Conservation (phyloP, 2,888 invertebrate species). For the Aphrophora alni region DNA sequence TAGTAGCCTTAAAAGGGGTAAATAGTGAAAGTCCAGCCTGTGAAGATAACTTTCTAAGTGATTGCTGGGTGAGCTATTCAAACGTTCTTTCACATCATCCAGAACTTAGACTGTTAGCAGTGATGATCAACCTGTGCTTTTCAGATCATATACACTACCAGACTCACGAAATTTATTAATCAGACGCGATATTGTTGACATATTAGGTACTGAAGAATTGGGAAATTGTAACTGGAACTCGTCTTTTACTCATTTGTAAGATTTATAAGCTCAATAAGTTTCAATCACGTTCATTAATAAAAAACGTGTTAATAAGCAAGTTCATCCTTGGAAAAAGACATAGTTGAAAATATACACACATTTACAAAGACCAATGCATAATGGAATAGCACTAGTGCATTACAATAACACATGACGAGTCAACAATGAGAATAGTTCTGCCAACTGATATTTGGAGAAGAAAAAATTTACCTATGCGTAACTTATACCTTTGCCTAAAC, state of each 20-base stretch:
- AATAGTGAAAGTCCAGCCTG: conserved; percentile 18
- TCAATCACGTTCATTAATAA: neutral
- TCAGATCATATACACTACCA: conserved; percentile 27
- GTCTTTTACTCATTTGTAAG: neutral
- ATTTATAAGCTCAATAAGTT: neutral
- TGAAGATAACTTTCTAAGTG: conserved; percentile 27
- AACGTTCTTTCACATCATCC: conserved; percentile 24
- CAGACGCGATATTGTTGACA: neutral
- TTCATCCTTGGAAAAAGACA: neutral
- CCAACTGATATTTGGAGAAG: neutral
- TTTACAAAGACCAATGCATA: neutral
- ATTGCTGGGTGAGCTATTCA: conserved; percentile 11
- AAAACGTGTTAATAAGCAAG: too few species aligned
- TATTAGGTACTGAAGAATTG: neutral
- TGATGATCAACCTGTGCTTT: conserved; percentile 15
- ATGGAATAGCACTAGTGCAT: neutral
- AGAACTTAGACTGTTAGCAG: conserved; percentile 15
- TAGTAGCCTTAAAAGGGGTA: conserved; percentile 17
- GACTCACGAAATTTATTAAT: conserved; percentile 1
- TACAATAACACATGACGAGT: neutral
- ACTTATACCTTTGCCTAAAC: conserved; percentile 15
- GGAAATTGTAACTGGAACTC: neutral
- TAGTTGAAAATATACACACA: neutral
- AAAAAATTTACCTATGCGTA: conserved; percentile 11
- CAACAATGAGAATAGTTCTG: neutral